Base-by-base conservation (phyloP, 1,140 invertebrate species). In the Platyscapa corneri region DNA sequence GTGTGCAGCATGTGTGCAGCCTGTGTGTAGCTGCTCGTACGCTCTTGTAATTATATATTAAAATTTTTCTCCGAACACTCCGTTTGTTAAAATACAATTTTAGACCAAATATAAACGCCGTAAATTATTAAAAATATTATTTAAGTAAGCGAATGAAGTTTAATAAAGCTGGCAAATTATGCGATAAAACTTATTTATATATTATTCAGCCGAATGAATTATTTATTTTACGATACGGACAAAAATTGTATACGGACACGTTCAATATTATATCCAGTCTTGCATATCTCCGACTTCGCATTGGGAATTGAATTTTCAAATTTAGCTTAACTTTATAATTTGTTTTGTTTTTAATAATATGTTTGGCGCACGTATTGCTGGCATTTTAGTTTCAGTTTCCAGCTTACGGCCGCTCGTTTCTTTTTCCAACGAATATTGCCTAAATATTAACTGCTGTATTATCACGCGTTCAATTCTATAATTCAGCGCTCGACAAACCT, bases 171-270 rank as follows among this genome's bases (percentile, higher is more conserved):
- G 32, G 16, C n/a, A 67, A 67, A 67, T 34, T 67, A 14, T 67
- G 3, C 32, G 65, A 67, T 67, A 34, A 67, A 67, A 67, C 65
- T 67, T 67, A 67, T 67, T 67, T 67, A 67, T 67, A 34, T 67
- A 67, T 67, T 16, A 67, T 67, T 67, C 67, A 23, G 20, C 20
- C 10, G 6, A 20, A 74, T 74, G 27, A 27, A 42, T 42, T 12
- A 74, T 74, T 74, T 42, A 42, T 27, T 42, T 42, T 74, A 42
- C 7, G 37, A 42, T 14, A 12, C 70, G 16, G 0, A 42, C n/a
- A n/a, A n/a, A 74, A 74, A 39, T 42, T n/a, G 0, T 42, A 27
- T n/a, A 23, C 20, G 7, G 18, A 72, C 70, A 20, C 30, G n/a
- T 74, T 12, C 1, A 74, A 74, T 70, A 70, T 70, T 70, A 37